Conservation (phyloP, 2,888 invertebrate genomes). For the Microctonus aethiopoides region DNA sequence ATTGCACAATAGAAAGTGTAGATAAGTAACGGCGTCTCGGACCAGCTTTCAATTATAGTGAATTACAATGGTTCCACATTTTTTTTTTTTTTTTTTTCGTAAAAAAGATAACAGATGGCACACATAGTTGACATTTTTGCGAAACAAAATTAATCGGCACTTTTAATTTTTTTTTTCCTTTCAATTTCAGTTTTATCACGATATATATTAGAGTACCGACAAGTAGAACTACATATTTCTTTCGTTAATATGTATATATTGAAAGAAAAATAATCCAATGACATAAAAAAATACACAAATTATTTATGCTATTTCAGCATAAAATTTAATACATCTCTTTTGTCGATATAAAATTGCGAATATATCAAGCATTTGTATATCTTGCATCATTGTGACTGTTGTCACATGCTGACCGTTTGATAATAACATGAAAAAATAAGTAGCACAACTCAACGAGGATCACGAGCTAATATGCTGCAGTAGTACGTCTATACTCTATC, state of each 20-base stretch:
- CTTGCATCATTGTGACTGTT: too few relatives aligned
- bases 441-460: background rate
- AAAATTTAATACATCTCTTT: background rate
- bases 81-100: background rate
- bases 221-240: background rate
- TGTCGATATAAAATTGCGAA: too few relatives aligned
- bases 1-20: background rate
- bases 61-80: background rate
- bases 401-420: too few relatives aligned
- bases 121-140: background rate
- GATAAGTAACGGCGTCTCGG: background rate
- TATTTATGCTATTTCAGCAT: background rate
- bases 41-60: background rate
- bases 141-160: background rate
- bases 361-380: too few relatives aligned
- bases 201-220: background rate
- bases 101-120: background rate
- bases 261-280: background rate
- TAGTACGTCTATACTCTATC: background rate
- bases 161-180: background rate
- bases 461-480: background rate
- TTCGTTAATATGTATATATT: background rate
- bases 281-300: background rate
- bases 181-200: background rate
- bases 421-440: background rate